Percentiles rank a stretch among this genome's conserved stretches.
Evolutionary conservation across 2,888 invertebrate species (phyloP).

Genomic region (Thalpophila matura): DNA sequence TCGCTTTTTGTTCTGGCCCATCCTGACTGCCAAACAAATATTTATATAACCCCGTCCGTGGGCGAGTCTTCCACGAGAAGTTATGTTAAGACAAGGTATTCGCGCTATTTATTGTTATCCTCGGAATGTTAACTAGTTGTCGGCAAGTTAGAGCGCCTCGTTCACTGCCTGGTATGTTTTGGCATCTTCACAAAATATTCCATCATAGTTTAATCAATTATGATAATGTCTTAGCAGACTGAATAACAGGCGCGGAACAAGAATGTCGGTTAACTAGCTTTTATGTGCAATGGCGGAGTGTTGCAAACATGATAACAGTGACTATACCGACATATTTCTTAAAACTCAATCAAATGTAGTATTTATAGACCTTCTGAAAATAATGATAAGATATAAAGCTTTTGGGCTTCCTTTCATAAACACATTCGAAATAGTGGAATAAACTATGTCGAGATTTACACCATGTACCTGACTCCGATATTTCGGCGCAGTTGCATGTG

Average conservation of each 20-base stretch:
- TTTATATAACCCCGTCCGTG: background rate
- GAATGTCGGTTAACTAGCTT: background rate
- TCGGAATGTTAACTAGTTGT: conserved; percentile 44
- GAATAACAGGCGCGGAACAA: background rate
- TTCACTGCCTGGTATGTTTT: conserved; percentile 4
- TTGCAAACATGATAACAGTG: background rate
- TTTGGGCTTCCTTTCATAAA: no score
- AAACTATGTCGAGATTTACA: no score
- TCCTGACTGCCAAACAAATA: background rate
- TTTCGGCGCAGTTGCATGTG: no score
- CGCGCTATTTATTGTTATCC: conserved; percentile 40
- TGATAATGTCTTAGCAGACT: conserved; percentile 16
- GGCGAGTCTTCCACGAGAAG: conserved; percentile 1
- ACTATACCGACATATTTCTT: no score
- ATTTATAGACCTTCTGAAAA: no score
- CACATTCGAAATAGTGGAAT: no score
- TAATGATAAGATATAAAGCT: no score
- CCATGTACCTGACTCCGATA: no score
- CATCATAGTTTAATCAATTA: conserved; percentile 42
- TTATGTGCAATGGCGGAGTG: background rate
- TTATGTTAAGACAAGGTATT: conserved; percentile 32
- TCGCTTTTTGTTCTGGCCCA: no score
- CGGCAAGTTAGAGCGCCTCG: conserved; percentile 16
- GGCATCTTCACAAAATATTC: conserved; percentile 32
- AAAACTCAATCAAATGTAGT: no score